A percentile compares a stretch with the other conserved stretches of the same genome.
Evolutionary conservation across 2,113 vertebrate species (phyloP).

Genomic region (Heliornis fulica): DNA sequence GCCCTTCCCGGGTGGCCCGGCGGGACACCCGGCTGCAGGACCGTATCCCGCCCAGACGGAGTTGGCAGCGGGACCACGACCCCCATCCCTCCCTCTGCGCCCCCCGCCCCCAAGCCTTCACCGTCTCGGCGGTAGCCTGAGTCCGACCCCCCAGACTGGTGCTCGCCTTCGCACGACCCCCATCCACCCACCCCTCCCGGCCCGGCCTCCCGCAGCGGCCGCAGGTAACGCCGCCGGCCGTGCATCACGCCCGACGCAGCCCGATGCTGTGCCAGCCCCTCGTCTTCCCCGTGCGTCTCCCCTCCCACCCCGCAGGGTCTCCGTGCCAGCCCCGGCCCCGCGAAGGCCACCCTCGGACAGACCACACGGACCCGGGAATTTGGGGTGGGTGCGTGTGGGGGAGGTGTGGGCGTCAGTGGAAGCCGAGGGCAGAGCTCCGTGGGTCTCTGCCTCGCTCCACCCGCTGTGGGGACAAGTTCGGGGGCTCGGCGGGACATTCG

Average conservation of each 20-base stretch:
- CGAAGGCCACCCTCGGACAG: background rate
- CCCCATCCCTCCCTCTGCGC: too few species aligned
- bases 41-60: background rate
- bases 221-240: background rate
- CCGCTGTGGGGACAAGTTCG: background rate
- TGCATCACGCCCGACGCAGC: background rate
- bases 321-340: background rate
- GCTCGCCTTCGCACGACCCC: background rate
- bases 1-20: background rate
- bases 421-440: background rate
- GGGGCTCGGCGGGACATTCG: background rate
- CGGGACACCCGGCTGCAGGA: background rate
- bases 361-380: background rate
- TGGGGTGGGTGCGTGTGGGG: too few species aligned
- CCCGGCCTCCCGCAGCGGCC: background rate
- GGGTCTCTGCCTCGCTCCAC: background rate
- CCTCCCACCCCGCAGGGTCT: too few species aligned
- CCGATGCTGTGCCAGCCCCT: background rate
- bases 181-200: too few species aligned
- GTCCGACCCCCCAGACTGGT: too few species aligned
- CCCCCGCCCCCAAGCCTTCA: too few species aligned
- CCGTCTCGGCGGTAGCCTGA: background rate
- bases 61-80: background rate
- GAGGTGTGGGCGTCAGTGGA: accelerated
- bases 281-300: background rate